Evolutionary conservation across 2,113 vertebrate species (phyloP).

Genomic region (Stomatorhinus ivindoensis): DNA sequence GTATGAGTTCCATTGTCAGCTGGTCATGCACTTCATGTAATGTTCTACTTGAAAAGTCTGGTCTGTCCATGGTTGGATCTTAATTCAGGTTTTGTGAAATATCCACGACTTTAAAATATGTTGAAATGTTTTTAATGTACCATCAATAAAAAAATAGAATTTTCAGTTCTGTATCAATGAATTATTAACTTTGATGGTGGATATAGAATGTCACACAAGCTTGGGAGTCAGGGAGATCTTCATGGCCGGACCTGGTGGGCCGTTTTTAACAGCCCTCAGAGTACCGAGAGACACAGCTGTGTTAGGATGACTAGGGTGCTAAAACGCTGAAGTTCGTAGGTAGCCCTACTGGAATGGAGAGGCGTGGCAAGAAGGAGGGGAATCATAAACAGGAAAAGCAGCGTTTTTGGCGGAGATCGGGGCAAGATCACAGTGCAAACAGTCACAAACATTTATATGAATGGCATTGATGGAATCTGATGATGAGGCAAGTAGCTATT

Average conservation of each 20-base stretch:
- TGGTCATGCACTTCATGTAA: neutral
- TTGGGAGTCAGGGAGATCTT: neutral
- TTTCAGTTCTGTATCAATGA: neutral
- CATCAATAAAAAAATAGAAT: neutral
- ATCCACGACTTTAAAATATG: neutral
- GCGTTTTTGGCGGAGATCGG: neutral
- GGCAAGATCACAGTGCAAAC: neutral
- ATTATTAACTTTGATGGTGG: neutral
- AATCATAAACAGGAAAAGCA: neutral
- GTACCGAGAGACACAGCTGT: neutral
- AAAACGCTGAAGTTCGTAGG: neutral
- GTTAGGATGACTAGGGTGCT: neutral
- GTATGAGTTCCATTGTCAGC: neutral
- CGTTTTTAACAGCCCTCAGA: neutral
- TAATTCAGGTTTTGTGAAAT: neutral
- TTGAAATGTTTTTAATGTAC: neutral
- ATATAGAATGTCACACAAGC: neutral
- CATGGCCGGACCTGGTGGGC: neutral
- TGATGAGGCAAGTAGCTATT: neutral
- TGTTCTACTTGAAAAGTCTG: neutral
- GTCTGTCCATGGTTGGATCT: neutral
- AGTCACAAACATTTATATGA: slow-evolving; percentile 1
- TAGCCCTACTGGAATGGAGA: neutral
- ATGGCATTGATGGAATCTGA: neutral
- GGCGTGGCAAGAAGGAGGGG: neutral